Conservation (phyloP, 2,888 invertebrate genomes). For the Hetaerina titia region DNA sequence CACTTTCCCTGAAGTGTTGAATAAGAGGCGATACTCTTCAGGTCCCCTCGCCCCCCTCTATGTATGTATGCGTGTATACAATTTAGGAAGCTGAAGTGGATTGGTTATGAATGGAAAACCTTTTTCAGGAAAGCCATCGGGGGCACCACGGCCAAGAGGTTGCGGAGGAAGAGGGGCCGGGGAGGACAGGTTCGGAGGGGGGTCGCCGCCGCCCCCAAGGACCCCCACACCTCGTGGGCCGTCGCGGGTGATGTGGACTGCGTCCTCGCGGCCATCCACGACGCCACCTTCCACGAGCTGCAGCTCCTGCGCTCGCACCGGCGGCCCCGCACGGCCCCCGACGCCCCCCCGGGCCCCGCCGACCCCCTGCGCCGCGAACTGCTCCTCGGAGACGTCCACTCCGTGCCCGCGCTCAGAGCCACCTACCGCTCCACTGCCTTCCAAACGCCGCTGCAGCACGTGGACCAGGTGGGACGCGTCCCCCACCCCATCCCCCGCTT, state of each 20-base stretch:
- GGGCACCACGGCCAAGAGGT: conserved; percentile 2
- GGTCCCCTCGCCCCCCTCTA: too few species aligned
- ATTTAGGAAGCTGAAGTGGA: too few species aligned
- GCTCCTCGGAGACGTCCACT: conserved; percentile 80
- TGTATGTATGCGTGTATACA: too few species aligned
- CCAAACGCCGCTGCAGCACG: conserved; percentile 78
- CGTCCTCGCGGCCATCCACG: conserved; percentile 76
- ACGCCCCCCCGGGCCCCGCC: conserved; percentile 71
- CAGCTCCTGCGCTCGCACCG: conserved; percentile 79
- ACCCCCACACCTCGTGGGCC: not conserved
- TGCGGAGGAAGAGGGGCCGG: conserved; percentile 11
- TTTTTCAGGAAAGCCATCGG: conserved; percentile 16
- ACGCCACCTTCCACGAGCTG: conserved; percentile 79
- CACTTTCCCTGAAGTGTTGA: too few species aligned
- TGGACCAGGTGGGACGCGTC: conserved; percentile 74
- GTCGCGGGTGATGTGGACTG: conserved; percentile 76
- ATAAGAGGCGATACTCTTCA: too few species aligned
- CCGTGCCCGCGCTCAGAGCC: conserved; percentile 76
- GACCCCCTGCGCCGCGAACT: conserved; percentile 76
- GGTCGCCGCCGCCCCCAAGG: not conserved
- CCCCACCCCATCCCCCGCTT: too few species aligned
- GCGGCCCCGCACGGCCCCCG: conserved; percentile 73
- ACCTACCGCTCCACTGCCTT: conserved; percentile 79
- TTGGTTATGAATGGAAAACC: too few species aligned
- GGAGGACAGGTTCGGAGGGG: conserved; percentile 47